Percentiles rank a stretch among this genome's conserved stretches.
Evolutionary conservation across 2,113 vertebrate species (phyloP).

Genomic region (Mandrillus leucophaeus): DNA sequence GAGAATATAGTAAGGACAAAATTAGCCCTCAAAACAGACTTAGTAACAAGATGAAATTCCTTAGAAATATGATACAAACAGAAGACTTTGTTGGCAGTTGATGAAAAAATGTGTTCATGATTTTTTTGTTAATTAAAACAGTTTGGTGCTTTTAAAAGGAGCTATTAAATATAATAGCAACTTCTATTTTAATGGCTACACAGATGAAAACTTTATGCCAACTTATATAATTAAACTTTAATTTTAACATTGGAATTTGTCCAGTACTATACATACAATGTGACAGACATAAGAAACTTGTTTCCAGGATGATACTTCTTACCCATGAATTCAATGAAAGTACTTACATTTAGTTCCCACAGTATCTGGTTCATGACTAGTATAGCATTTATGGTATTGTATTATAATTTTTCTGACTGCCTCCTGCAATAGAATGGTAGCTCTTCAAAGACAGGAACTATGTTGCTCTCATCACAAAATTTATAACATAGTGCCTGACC

Average conservation of each 20-base stretch:
- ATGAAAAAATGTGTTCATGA: not conserved
- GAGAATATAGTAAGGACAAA: not conserved
- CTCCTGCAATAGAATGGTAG: not conserved
- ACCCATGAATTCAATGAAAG: not conserved
- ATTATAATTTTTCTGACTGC: not conserved
- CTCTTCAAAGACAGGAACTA: not conserved
- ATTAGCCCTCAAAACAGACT: not conserved
- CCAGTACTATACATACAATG: not conserved
- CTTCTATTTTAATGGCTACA: not conserved
- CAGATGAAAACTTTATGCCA: not conserved
- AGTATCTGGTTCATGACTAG: not conserved
- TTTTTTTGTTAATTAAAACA: constrained; percentile 45
- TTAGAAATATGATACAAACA: constrained; percentile 42
- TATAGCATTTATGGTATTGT: not conserved
- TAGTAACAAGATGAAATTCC: not conserved
- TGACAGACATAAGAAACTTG: not conserved
- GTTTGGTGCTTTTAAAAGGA: not conserved
- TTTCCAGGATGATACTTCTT: not conserved
- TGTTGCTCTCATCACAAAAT: not conserved
- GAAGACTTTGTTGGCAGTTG: constrained; percentile 15
- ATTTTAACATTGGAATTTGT: not conserved
- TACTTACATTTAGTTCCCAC: not conserved
- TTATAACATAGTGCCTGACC: not conserved
- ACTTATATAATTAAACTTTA: not conserved
- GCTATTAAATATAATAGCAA: not conserved